Evolutionary conservation across 2,797 vertebrate genomes (phyloP).

Genomic region (Alosa sapidissima): DNA sequence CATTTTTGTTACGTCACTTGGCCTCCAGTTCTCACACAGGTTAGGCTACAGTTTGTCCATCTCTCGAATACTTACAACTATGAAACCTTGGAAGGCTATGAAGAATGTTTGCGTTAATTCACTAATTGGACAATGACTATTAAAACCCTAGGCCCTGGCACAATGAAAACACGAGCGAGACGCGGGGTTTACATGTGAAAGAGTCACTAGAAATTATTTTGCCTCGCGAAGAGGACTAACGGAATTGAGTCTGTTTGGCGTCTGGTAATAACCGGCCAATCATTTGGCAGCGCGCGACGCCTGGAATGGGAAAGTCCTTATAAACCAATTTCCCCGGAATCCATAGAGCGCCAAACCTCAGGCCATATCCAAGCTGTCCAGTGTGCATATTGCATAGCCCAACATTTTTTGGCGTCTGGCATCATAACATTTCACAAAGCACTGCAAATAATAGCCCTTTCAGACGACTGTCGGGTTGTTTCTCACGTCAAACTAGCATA

Average conservation of each 20-base stretch:
- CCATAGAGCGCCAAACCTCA: background rate
- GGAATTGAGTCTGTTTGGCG: conserved; percentile 21
- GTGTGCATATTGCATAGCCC: conserved; percentile 9
- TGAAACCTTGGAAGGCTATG: background rate
- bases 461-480: conserved; percentile 5
- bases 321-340: conserved; percentile 27
- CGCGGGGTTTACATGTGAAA: background rate
- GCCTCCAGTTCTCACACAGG: background rate
- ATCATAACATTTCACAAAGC: conserved; percentile 7
- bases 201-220: conserved; percentile 16
- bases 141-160: background rate
- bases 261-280: conserved; percentile 22
- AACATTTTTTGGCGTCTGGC: background rate
- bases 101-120: background rate
- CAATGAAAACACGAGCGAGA: background rate
- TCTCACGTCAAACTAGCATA: background rate
- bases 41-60: background rate
- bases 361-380: conserved; percentile 6
- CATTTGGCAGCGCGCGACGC: conserved; percentile 15
- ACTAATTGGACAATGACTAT: background rate
- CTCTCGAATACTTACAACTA: background rate
- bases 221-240: background rate
- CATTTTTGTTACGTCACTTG: conserved; percentile 21
- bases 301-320: conserved; percentile 14
- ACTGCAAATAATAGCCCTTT: conserved; percentile 7